Base-by-base conservation (phyloP, 2,888 invertebrate genomes). In the Disparrhopalites patrizii region DNA sequence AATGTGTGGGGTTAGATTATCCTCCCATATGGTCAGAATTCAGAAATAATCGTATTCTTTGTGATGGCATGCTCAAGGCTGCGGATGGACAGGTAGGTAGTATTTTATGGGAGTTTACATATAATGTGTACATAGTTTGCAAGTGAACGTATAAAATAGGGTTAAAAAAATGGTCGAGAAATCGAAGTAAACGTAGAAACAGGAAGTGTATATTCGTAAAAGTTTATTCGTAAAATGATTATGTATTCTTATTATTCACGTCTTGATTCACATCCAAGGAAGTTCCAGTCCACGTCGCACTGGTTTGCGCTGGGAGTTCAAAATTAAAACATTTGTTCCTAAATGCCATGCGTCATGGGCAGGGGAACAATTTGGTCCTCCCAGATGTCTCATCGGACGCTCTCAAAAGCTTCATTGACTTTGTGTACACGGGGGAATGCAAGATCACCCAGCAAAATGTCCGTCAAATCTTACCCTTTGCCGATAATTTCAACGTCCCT, bases 321-420 rank as follows among this genome's bases (percentile, higher is more conserved):
- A 89, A 87, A 79, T 88, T 89, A 79, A 85, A 84, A 79, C 86
- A 86, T 0, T 82, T 87, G 71, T 88, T 89, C 79, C 85, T 86
- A 64, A 87, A 86, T 78, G 85, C 85, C 15, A 80, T 87, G 70
- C 85, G 84, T 61, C 81, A 83, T 28, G 54, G 61, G 61, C 81
- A 83, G 40, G 54, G 62, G 2, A 62, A 25, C 18, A 27, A 51
- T 13, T 43, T 56, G 18, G 58, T 56, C 2, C 25, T 56, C 4
- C 8, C 31, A 10, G 77, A 77, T 3, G 76, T 80, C 1, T 74
- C 77, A 1, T 73, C 78, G 3, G 77, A 79, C 83, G 76, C 79
- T 27, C 85, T 91, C 81, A 81, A 81, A 63, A 80, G 84, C 43
- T 84, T 91, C 67, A 82, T 91, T 62, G 88, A 89, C 76, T 90